A percentile compares a stretch with the other conserved stretches of the same genome.
Evolutionary conservation across 2,113 vertebrate species (phyloP).

Genomic region (Macaca fascicularis): DNA sequence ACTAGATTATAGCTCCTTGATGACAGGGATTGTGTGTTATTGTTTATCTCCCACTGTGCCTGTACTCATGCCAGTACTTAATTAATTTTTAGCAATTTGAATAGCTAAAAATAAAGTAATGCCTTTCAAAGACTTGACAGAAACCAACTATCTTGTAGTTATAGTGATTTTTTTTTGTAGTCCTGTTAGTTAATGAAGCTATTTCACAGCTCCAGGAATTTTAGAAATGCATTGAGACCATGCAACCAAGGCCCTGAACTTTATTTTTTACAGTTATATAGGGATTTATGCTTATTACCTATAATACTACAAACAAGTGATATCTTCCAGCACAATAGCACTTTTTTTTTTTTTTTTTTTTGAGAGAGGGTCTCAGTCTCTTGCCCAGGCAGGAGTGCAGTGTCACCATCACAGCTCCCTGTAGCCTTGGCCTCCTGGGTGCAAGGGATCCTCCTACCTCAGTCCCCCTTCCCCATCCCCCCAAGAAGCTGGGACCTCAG

Average conservation of each 20-base stretch:
- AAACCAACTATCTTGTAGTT: not conserved
- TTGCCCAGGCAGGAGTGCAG: too few relatives aligned
- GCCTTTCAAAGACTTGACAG: slow-evolving; percentile 11
- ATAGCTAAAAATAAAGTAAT: slow-evolving; percentile 46
- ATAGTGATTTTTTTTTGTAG: not conserved
- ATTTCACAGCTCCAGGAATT: not conserved
- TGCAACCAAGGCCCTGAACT: not conserved
- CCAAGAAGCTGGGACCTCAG: too few relatives aligned
- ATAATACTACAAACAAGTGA: not conserved
- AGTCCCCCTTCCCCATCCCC: too few relatives aligned
- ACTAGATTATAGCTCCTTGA: not conserved
- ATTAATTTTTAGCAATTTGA: slow-evolving; percentile 38
- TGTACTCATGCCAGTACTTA: not conserved
- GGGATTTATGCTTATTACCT: not conserved
- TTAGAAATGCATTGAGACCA: not conserved
- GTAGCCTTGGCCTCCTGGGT: too few relatives aligned
- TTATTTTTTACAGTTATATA: not conserved
- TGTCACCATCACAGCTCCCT: too few relatives aligned
- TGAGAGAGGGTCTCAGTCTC: too few relatives aligned
- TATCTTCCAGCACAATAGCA: not conserved
- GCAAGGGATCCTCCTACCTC: too few relatives aligned
- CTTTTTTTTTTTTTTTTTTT: too few relatives aligned
- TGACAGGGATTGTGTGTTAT: not conserved
- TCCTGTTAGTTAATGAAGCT: not conserved
- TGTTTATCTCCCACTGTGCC: not conserved